phyloP scores from a whole-genome alignment of 2,113 vertebrate genomes.

The Ceuthmochares aereus region DNA sequence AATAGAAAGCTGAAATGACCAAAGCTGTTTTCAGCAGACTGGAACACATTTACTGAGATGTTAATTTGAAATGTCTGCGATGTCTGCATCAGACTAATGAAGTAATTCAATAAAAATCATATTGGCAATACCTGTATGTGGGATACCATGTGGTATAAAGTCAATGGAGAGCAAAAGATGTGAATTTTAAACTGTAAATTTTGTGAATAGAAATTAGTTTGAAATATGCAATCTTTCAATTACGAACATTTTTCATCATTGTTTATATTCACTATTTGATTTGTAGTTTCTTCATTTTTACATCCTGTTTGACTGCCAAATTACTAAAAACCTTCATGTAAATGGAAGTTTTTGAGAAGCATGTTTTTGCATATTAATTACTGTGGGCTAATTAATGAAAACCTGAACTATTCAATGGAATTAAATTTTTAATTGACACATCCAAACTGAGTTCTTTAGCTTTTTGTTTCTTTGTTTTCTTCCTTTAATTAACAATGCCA shows the following conservation, averaged over 20 bases:
- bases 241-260: background rate
- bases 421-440: background rate
- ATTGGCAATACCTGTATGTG: conserved; percentile 14
- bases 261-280: background rate
- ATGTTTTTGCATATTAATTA: background rate
- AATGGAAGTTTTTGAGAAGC: background rate
- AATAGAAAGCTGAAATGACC: background rate
- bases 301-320: background rate
- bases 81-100: conserved; percentile 44
- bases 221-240: background rate
- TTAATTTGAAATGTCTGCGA: conserved; percentile 46
- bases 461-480: background rate
- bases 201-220: conserved; percentile 30
- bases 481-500: background rate
- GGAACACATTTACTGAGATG: conserved; percentile 18
- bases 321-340: background rate
- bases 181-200: background rate
- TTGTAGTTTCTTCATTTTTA: background rate
- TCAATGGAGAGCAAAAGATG: conserved; percentile 23
- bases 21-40: conserved; percentile 32
- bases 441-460: background rate
- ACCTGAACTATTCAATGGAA: background rate
- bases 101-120: conserved; percentile 51
- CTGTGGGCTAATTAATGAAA: background rate
- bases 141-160: background rate